These are phyloP conservation scores for Vespertilio murinus DNA, from an alignment of 2,797 vertebrate genomes.

Conservation along the genomic window DNA sequence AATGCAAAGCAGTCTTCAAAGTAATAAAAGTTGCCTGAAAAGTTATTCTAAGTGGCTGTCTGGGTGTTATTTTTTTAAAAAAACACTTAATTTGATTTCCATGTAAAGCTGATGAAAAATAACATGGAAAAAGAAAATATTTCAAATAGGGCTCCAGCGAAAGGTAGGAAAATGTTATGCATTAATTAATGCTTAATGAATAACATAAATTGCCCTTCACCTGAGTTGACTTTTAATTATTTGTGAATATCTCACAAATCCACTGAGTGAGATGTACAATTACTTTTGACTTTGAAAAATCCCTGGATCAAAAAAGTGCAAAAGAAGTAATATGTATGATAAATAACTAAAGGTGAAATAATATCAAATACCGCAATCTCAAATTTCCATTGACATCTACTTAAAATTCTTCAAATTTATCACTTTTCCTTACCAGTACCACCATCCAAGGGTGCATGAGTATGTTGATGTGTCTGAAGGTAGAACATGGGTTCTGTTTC, in stretches of 20 bases:
- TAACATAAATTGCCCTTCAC: conserved; percentile 42
- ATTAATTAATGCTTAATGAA: conserved; percentile 56
- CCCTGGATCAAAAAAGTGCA: conserved; percentile 19
- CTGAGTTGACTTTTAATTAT: conserved; percentile 58
- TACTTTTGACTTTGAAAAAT: conserved; percentile 52
- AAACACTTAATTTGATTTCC: conserved; percentile 35
- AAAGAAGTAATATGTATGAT: not conserved
- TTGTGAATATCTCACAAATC: conserved; percentile 50
- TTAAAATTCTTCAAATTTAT: conserved; percentile 50
- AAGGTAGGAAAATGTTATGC: conserved; percentile 53
- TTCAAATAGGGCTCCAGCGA: conserved; percentile 46
- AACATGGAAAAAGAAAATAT: conserved; percentile 49
- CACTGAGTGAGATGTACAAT: conserved; percentile 27
- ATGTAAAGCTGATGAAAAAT: conserved; percentile 49
- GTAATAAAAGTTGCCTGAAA: conserved; percentile 34
- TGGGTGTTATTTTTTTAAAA: not conserved
- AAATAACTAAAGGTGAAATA: conserved; percentile 49
- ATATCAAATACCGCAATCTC: not conserved
- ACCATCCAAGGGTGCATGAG: not conserved
- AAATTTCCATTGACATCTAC: not conserved
- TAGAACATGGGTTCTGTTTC: not conserved
- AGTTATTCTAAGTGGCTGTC: not conserved
- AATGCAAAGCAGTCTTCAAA: conserved; percentile 36
- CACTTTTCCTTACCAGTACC: not conserved
- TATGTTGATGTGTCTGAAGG: not conserved